These are phyloP conservation scores for Tenualosa thibaudeaui DNA, from an alignment of 2,797 vertebrate genomes.

Conservation along the genomic window DNA sequence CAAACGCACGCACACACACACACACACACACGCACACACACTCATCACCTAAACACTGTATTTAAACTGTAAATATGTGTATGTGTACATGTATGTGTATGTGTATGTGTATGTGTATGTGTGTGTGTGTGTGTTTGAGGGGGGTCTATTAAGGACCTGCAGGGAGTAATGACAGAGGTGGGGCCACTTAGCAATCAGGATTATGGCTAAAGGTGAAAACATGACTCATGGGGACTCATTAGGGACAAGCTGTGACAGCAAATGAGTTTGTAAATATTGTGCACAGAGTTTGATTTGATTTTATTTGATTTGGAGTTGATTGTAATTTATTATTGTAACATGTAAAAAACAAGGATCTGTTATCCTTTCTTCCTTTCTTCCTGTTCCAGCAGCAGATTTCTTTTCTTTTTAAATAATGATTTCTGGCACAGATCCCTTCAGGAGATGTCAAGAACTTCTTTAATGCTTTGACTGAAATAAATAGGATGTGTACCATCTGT, in stretches of 20 bases:
- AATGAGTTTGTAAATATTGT: no score
- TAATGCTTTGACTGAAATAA: background rate
- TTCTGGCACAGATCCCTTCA: background rate
- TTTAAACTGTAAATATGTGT: background rate
- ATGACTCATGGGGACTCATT: background rate
- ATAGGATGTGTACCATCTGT: background rate
- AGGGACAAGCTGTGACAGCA: no score
- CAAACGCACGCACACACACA: background rate
- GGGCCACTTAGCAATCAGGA: background rate
- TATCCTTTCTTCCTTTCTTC: no score
- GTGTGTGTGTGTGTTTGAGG: background rate
- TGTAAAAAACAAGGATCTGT: no score
- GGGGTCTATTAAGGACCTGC: background rate
- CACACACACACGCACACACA: background rate
- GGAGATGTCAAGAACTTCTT: background rate
- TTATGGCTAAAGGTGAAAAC: background rate
- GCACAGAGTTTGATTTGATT: no score
- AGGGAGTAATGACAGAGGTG: background rate
- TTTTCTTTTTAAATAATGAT: background rate
- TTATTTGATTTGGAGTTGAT: no score
- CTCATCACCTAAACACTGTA: background rate
- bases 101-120: background rate
- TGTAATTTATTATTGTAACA: no score
- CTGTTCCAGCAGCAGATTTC: background rate
- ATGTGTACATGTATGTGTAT: background rate